Base-by-base conservation (phyloP, 2,797 vertebrate genomes). In the Limosa lapponica region DNA sequence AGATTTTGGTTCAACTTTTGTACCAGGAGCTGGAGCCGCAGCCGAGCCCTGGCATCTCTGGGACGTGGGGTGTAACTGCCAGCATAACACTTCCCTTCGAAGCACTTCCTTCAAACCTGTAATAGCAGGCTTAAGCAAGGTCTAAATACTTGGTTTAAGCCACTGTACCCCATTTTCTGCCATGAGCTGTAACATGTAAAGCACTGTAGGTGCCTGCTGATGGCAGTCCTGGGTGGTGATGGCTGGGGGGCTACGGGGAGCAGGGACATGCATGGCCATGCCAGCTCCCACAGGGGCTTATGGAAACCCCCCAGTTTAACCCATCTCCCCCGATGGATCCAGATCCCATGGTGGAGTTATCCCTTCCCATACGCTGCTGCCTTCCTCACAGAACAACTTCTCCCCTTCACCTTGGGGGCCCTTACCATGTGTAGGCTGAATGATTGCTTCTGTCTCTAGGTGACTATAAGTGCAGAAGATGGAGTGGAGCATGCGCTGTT, bases 141-240 rank as follows among this genome's bases (percentile, higher is more conserved):
- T 88, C 93, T 96, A 96, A 96, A 94, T 94, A 96, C 95, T 97
- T 91, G 96, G 79, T 87, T 91, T 89, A 93, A 95, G 79, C 93
- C 91, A 89, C 90, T 71, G 77, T 84, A 86, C 64, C 83, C 82
- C 95, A 82, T 95, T 96, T 97, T 91, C 81, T 95, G 95, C 81
- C 16, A 16, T 8, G 51, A 78, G 83, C 66, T 94, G 51, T 88
- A 92, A 82, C 75, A 77, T 65, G 1, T 6, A 32, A 32, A 62
- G 79, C 16, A 14, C 34, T 2, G 16, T 16, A 43, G 1, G 8
- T 3, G 6, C 36, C 32, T 30, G 49, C 49, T 27, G 25, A 0
- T 4, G 51, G 44, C 28, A 28, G 52, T 44, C 46, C 39, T n/a
- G 23, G 12, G 27, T 37, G 41, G 41, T 13, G 43, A 28, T 54